These are phyloP conservation scores for Phyllotreta cruciferae DNA, from an alignment of 2,888 invertebrate species.

Conservation along the genomic window DNA sequence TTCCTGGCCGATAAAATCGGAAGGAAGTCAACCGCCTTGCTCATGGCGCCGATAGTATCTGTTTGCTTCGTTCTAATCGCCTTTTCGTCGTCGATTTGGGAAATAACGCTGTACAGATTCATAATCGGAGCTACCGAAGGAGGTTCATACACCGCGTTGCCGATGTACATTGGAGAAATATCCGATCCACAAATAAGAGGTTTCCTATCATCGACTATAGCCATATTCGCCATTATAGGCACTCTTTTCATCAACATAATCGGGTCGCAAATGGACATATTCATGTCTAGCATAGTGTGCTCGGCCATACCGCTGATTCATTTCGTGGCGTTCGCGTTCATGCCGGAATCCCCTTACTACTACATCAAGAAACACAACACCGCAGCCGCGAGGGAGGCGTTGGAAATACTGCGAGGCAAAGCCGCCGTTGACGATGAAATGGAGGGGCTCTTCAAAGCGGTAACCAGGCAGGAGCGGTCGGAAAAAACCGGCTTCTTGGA, in stretches of 20 bases:
- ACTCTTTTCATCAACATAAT: constrained; percentile 69
- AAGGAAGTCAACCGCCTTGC: constrained; percentile 61
- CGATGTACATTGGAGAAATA: constrained; percentile 69
- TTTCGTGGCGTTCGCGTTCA: constrained; percentile 65
- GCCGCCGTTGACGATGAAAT: constrained; percentile 62
- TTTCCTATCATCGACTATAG: constrained; percentile 68
- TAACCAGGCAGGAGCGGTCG: constrained; percentile 57
- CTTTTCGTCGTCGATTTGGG: constrained; percentile 64
- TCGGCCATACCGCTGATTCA: constrained; percentile 67
- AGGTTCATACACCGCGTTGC: constrained; percentile 58
- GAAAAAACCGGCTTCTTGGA: constrained; percentile 62
- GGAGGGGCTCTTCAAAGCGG: constrained; percentile 51
- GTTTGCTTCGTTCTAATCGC: constrained; percentile 69
- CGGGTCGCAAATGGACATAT: constrained; percentile 67
- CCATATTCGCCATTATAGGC: constrained; percentile 63
- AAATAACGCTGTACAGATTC: constrained; percentile 61
- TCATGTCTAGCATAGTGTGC: constrained; percentile 65
- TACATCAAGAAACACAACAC: constrained; percentile 58
- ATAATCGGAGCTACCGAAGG: constrained; percentile 64
- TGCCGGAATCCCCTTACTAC: constrained; percentile 73
- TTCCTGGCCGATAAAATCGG: constrained; percentile 70
- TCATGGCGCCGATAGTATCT: constrained; percentile 59
- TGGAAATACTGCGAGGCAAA: constrained; percentile 67
- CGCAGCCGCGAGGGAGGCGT: constrained; percentile 62
- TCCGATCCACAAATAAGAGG: constrained; percentile 66